Evolutionary conservation across 2,113 vertebrate genomes (phyloP).

Genomic region (Neomonachus schauinslandi): DNA sequence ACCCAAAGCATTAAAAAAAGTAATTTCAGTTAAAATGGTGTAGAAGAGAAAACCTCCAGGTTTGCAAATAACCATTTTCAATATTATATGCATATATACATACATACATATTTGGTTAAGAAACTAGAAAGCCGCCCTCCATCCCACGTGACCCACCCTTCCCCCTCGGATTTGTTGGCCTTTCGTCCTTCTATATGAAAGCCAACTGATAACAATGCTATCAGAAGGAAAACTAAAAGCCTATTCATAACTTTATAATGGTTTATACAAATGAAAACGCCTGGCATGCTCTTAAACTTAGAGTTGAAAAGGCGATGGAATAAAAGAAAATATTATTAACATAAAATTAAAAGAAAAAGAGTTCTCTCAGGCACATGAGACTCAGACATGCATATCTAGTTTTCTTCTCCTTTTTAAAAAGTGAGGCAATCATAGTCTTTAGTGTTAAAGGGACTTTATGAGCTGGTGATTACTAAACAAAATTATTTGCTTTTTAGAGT

Average conservation of each 20-base stretch:
- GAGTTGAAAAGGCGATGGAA: conserved; percentile 84
- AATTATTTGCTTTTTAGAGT: conserved; percentile 89
- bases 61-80: not conserved
- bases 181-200: conserved; percentile 55
- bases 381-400: conserved; percentile 86
- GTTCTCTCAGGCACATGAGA: conserved; percentile 89
- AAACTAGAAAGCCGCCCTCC: not conserved
- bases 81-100: not conserved
- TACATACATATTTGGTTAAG: not conserved
- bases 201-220: conserved; percentile 78
- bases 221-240: conserved; percentile 81
- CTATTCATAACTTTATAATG: conserved; percentile 81
- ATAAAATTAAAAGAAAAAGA: conserved; percentile 79
- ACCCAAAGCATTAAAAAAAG: conserved; percentile 17
- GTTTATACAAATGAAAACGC: conserved; percentile 84
- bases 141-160: not conserved
- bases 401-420: conserved; percentile 80
- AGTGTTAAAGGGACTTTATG: conserved; percentile 91
- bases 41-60: not conserved
- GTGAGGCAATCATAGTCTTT: conserved; percentile 82
- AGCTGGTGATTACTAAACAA: conserved; percentile 80
- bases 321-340: conserved; percentile 81
- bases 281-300: conserved; percentile 87
- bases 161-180: not conserved
- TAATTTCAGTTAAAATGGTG: conserved; percentile 25